Evolutionary conservation across 2,888 invertebrate genomes (phyloP).

Genomic region (Galeopsomyia nigrocyanea): DNA sequence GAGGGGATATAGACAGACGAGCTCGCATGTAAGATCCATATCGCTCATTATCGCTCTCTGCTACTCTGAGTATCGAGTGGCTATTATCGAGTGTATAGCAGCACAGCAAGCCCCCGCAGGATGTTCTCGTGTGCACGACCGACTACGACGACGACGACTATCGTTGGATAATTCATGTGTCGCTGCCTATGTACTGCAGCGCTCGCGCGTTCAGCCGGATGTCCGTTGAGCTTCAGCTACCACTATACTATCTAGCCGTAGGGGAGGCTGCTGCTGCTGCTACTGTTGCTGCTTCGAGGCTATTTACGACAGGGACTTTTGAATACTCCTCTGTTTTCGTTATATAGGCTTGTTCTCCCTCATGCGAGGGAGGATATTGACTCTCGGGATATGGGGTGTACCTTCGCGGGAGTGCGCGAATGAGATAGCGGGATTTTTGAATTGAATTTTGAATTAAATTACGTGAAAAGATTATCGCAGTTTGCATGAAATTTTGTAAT

Average conservation of each 20-base stretch:
- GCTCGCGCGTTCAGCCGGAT: conserved; percentile 46
- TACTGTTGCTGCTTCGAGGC: no score
- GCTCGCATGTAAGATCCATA: conserved; percentile 49
- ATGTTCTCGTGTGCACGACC: conserved; percentile 45
- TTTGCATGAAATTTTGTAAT: no score
- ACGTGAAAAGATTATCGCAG: no score
- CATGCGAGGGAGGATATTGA: no score
- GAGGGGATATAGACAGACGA: background rate
- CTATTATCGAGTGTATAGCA: conserved; percentile 45
- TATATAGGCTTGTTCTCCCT: no score
- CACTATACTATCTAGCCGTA: background rate
- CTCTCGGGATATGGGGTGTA: no score
- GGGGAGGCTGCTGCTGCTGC: no score
- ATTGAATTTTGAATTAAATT: no score
- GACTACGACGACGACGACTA: conserved; percentile 27
- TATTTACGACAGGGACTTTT: no score
- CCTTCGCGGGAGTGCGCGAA: no score
- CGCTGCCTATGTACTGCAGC: background rate
- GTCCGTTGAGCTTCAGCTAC: conserved; percentile 25
- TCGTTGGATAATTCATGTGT: conserved; percentile 53
- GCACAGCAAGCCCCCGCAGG: conserved; percentile 16
- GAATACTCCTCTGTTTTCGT: no score
- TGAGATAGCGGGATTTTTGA: no score
- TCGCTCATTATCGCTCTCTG: conserved; percentile 46
- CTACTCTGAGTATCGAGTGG: conserved; percentile 42